Percentiles rank a stretch among this genome's conserved stretches.
These are phyloP conservation scores for Leucozona laternaria DNA, from an alignment of 2,888 invertebrate species.

Conservation along the genomic window DNA sequence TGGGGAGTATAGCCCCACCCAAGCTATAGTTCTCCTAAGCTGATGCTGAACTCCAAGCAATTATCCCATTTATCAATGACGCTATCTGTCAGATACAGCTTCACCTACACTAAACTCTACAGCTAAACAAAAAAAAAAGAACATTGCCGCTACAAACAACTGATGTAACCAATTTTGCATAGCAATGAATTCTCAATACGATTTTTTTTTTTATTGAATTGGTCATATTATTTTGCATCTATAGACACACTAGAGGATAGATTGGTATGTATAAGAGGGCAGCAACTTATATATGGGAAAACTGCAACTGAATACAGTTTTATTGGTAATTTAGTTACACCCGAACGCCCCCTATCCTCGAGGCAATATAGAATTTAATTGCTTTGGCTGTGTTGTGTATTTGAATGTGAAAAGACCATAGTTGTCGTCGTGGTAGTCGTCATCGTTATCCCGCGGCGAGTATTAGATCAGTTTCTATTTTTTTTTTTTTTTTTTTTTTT, in stretches of 20 bases:
- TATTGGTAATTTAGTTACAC: constrained; percentile 20
- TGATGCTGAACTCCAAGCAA: constrained; percentile 16
- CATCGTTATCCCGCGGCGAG: neutral
- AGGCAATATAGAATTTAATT: constrained; percentile 39
- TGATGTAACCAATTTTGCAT: constrained; percentile 57
- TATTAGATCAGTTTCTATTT: constrained; percentile 37
- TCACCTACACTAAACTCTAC: constrained; percentile 17
- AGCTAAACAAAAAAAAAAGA: neutral
- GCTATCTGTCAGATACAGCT: constrained; percentile 38
- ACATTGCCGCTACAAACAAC: constrained; percentile 3
- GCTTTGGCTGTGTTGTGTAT: constrained; percentile 3
- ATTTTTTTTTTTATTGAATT: constrained; percentile 10
- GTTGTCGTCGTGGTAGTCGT: neutral
- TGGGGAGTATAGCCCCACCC: constrained; percentile 5
- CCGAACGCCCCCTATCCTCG: constrained; percentile 3
- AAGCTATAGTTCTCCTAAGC: neutral
- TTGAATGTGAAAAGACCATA: neutral
- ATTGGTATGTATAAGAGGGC: neutral
- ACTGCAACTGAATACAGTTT: neutral
- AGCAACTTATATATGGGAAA: neutral
- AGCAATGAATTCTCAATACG: constrained; percentile 37
- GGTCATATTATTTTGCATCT: constrained; percentile 38
- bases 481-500: neutral
- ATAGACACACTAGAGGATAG: neutral
- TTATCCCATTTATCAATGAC: constrained; percentile 56